Evolutionary conservation across 2,888 invertebrate species (phyloP), one percentile per base, ranked within the genome.

Genomic region (Laothoe populi): DNA sequence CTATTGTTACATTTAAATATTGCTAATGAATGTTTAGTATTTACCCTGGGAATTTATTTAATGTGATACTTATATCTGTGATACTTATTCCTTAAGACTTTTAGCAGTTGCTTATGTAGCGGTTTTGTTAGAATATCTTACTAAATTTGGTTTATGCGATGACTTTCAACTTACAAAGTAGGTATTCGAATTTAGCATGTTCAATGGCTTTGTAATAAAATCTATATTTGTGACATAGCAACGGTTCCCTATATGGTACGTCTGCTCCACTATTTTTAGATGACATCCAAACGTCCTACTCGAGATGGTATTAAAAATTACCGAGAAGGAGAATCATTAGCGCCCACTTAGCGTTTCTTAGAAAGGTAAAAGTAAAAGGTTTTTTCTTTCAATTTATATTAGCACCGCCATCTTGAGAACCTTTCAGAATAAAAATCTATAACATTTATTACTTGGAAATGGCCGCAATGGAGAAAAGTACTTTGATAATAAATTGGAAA

Each of bases 331-430:
- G 10, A 16, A 10, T 31, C 35, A 35, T 53, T 53, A 53, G 35
- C 35, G 35, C 35, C 31, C 53, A 19, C 53, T 53, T 53, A 53
- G 13, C 53, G 53, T 53, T 53, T 35, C 35, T 31, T 10, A 31
- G 31, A 31, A 35, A 23, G 48, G 48, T 48, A 24, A 26, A 48
- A 53, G 53, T 53, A 35, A 53, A 4, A 23, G 4, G 11, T 4
- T 53, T 35, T 53, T 53, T 53, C 31, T 19, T 13, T 24, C 24
- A 7, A 13, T 24, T 24, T 24, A 23, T 13, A 46, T 46, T 23
- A 2, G 23, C 23, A 26, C 4, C 19, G 53, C 53, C 53, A 53
- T 35, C 35, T 31, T 31, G 53, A 31, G 10, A 38, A 38, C 11
- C 19, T 19, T 19, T 19, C 10, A 19, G 19, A 35, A 19, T 53